Evolutionary conservation across 2,888 invertebrate genomes (phyloP).

Genomic region (Xylophagus ater): DNA sequence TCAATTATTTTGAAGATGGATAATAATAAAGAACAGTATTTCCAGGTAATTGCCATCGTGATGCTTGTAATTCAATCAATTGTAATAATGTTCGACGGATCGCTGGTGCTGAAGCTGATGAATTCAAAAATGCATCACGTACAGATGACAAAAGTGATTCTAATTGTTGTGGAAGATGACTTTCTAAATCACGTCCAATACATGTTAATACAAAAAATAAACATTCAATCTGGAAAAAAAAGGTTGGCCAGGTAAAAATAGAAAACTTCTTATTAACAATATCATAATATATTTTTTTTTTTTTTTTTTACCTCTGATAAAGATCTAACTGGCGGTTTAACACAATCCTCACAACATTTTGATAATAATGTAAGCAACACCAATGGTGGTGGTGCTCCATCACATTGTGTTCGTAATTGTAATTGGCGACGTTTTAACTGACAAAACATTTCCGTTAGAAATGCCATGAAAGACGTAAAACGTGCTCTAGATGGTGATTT

Average conservation of each 20-base stretch:
- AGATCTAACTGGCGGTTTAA: slow-evolving; percentile 69
- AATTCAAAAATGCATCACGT: slow-evolving; percentile 73
- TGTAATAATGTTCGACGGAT: slow-evolving; percentile 77
- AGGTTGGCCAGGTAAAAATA: background rate
- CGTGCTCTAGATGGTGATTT: slow-evolving; percentile 52
- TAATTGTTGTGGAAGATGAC: slow-evolving; percentile 67
- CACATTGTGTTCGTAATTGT: slow-evolving; percentile 44
- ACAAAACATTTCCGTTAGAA: slow-evolving; percentile 83
- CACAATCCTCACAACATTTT: slow-evolving; percentile 82
- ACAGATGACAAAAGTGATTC: slow-evolving; percentile 68
- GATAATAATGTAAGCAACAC: slow-evolving; percentile 72
- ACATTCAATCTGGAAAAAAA: slow-evolving; percentile 60
- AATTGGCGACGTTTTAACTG: slow-evolving; percentile 61
- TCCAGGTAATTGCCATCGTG: slow-evolving; percentile 82
- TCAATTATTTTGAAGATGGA: slow-evolving; percentile 50
- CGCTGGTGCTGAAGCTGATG: slow-evolving; percentile 57
- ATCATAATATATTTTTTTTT: slow-evolving; percentile 5
- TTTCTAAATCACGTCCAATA: slow-evolving; percentile 77
- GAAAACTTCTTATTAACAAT: background rate
- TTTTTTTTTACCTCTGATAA: slow-evolving; percentile 55
- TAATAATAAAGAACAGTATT: slow-evolving; percentile 84
- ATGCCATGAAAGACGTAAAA: slow-evolving; percentile 76
- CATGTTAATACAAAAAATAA: slow-evolving; percentile 81
- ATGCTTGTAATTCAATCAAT: slow-evolving; percentile 80
- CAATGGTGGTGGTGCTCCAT: slow-evolving; percentile 55